Percentiles rank a stretch among this genome's conserved stretches.
Conservation (phyloP, 2,888 invertebrate genomes). For the Autographa gamma region DNA sequence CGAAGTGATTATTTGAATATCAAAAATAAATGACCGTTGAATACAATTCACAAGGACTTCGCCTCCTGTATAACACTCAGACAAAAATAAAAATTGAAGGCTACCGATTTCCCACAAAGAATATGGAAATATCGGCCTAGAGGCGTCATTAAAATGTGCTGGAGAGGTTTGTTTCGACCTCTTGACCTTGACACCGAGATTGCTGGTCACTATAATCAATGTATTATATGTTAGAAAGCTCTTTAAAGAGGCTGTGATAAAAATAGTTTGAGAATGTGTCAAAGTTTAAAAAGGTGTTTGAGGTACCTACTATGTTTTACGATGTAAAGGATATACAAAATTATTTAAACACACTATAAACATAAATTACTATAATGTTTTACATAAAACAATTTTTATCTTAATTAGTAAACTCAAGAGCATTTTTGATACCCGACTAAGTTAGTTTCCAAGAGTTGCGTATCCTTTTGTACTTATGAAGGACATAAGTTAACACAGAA, state of each 20-base stretch:
- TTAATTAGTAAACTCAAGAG: no score
- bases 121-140: slow-evolving; percentile 39
- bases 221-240: neutral
- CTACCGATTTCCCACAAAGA: slow-evolving; percentile 39
- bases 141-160: slow-evolving; percentile 48
- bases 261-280: no score
- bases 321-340: no score
- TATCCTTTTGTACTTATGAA: no score
- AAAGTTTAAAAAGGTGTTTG: no score
- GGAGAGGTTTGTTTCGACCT: slow-evolving; percentile 44
- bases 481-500: neutral
- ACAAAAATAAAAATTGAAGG: slow-evolving; percentile 32
- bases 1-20: neutral
- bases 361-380: no score
- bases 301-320: no score
- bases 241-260: neutral
- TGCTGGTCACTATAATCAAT: slow-evolving; percentile 41
- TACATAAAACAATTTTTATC: no score
- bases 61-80: slow-evolving; percentile 9
- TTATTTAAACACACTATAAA: no score
- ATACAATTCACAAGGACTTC: neutral
- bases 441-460: no score
- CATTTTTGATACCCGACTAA: no score
- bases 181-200: slow-evolving; percentile 34
- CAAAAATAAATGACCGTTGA: neutral